Base-by-base conservation (phyloP, 2,888 invertebrate genomes). In the Limnephilus lunatus region DNA sequence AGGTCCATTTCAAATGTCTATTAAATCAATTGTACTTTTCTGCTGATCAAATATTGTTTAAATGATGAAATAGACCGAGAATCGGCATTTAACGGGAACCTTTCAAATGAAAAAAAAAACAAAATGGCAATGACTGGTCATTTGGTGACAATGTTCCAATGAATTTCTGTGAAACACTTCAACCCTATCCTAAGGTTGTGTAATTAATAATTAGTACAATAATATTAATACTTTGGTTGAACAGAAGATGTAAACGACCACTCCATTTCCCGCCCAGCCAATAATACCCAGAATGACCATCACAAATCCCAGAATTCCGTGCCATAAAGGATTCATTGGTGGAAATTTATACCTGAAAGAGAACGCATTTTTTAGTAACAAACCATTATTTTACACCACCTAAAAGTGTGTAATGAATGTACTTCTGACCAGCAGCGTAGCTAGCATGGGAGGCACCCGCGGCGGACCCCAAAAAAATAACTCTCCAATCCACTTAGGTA, bases 191-290 rank as follows among this genome's bases (percentile, higher is more conserved):
- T 14, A 19, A 83, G 7, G 25, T 25, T 25, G 9, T 19, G 2
- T 68, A 53, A 53, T 83, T 31, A 32, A 83, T 82, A 2, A 82
- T 11, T 31, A 82, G 2, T 19, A 83, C 9, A 35, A 25, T 15
- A 82, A 11, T 30, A 32, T 25, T 31, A 15, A n/a, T 48, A 88
- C 82, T 48, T 83, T 85, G 32, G 88, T 83, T 0, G 39, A 30
- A 11, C 68, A 86, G 30, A 98, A 98, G 94, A 98, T 97, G 95
- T 97, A 97, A 94, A 97, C 95, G 81, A 97, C 96, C 94, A 95
- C 86, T 90, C 95, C 95, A 94, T 95, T 95, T 81, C 95, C 95
- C 12, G 94, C 90, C 81, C 95, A 92, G 32, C 95, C 95, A 94
- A 95, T 97, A 94, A 97, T 97, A 86, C 97, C 97, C 91, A 96